phyloP scores from a whole-genome alignment of 2,113 vertebrate species.

The Synchiropus splendidus region DNA sequence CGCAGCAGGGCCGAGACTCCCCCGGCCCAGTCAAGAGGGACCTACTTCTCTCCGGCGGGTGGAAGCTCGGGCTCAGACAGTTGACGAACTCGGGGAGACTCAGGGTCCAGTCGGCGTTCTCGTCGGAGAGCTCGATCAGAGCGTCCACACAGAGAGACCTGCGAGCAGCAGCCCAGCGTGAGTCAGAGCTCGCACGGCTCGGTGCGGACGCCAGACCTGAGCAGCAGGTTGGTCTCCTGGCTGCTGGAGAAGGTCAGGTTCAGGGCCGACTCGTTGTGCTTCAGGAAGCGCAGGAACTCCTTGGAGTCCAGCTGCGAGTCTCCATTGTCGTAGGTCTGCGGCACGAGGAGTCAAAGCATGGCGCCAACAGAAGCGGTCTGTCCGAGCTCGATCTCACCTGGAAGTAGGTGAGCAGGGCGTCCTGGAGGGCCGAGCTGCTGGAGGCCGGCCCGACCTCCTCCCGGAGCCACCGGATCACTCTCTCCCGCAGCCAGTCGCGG shows the following conservation, averaged over 20 bases:
- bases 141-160: conserved; percentile 90
- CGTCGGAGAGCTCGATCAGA: conserved; percentile 88
- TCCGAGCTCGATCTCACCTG: conserved; percentile 8
- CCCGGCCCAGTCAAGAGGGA: too few species aligned
- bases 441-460: conserved; percentile 3
- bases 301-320: conserved; percentile 66
- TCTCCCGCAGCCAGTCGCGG: conserved; percentile 37
- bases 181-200: too few species aligned
- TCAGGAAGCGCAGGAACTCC: conserved; percentile 85
- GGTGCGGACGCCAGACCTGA: conserved; percentile 54
- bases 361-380: too few species aligned
- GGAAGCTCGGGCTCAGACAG: conserved; percentile 83
- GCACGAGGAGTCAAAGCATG: too few species aligned
- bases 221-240: conserved; percentile 78
- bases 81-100: conserved; percentile 87
- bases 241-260: conserved; percentile 77
- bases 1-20: too few species aligned
- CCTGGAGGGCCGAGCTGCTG: neutral
- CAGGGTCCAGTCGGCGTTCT: conserved; percentile 94
- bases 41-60: conserved; percentile 85
- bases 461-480: conserved; percentile 39
- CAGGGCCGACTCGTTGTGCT: conserved; percentile 81
- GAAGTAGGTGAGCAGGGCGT: conserved; percentile 25
- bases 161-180: neutral
- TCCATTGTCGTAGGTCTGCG: conserved; percentile 35